These are phyloP conservation scores for Oceanodroma leucorhoa DNA, from an alignment of 2,797 vertebrate species.

Conservation along the genomic window DNA sequence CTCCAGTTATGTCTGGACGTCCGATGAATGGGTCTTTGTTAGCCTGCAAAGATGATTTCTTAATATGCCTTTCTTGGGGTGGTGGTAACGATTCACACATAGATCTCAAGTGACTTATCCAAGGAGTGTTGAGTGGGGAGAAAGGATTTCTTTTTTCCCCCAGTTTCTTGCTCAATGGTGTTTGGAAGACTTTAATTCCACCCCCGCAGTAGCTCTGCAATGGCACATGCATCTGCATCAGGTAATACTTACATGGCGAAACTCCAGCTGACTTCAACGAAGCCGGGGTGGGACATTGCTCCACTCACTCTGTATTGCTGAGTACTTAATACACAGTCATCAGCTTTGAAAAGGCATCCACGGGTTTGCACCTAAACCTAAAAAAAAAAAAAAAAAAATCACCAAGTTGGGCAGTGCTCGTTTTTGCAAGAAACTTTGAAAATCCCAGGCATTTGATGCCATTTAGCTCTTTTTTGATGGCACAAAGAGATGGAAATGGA, in stretches of 20 bases:
- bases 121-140: not conserved
- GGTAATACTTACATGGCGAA: not conserved
- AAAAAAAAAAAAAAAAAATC: too few species aligned
- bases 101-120: not conserved
- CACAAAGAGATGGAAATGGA: not conserved
- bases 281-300: not conserved
- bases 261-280: not conserved
- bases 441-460: not conserved
- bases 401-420: not conserved
- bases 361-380: not conserved
- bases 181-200: not conserved
- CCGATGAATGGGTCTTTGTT: not conserved
- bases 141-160: not conserved
- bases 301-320: not conserved
- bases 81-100: not conserved
- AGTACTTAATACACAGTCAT: not conserved
- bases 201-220: not conserved
- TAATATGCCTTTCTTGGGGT: not conserved
- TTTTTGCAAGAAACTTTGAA: not conserved
- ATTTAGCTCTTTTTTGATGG: not conserved
- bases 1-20: not conserved
- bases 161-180: not conserved
- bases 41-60: not conserved
- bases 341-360: not conserved
- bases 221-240: accelerated